Evolutionary conservation across 1,140 invertebrate genomes (phyloP).

Genomic region (Pseudomyrmex concolor): DNA sequence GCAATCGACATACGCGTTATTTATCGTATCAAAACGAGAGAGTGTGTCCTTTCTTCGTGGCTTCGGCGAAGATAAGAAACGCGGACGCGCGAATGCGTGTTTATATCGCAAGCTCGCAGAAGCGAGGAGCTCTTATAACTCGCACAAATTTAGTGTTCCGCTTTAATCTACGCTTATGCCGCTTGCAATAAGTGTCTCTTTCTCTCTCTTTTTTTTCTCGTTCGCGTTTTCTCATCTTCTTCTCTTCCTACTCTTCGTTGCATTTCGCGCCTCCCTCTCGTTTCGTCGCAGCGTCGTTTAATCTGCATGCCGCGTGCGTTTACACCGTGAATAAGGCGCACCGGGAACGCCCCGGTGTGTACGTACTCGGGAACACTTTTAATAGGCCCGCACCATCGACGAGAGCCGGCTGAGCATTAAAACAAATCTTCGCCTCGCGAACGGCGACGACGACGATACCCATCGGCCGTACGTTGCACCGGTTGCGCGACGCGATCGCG

Average conservation of each 20-base stretch:
- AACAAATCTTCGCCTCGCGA: constrained; percentile 64
- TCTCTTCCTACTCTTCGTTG: neutral
- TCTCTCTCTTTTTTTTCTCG: neutral
- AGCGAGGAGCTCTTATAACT: neutral
- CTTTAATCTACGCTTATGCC: constrained; percentile 58
- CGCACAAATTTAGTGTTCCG: constrained; percentile 46
- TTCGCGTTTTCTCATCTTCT: constrained; percentile 3
- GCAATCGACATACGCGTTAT: constrained; percentile 52
- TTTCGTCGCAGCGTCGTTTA: constrained; percentile 48
- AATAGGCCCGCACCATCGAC: constrained; percentile 62
- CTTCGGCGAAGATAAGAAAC: constrained; percentile 19
- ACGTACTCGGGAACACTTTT: constrained; percentile 50
- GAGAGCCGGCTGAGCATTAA: constrained; percentile 57
- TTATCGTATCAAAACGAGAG: constrained; percentile 15
- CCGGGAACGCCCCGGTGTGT: constrained; percentile 51
- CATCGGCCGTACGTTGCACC: constrained; percentile 55
- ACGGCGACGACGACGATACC: constrained; percentile 50
- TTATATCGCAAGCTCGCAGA: neutral
- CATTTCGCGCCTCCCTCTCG: constrained; percentile 51
- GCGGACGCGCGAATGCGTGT: neutral
- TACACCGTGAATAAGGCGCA: constrained; percentile 49
- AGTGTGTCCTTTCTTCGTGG: neutral
- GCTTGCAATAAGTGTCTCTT: constrained; percentile 15
- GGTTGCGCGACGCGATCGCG: constrained; percentile 26
- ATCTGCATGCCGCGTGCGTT: constrained; percentile 40